Evolutionary conservation across 2,888 invertebrate species (phyloP), one percentile per base, ranked within the genome.

Genomic region (Drosophila rellima): DNA sequence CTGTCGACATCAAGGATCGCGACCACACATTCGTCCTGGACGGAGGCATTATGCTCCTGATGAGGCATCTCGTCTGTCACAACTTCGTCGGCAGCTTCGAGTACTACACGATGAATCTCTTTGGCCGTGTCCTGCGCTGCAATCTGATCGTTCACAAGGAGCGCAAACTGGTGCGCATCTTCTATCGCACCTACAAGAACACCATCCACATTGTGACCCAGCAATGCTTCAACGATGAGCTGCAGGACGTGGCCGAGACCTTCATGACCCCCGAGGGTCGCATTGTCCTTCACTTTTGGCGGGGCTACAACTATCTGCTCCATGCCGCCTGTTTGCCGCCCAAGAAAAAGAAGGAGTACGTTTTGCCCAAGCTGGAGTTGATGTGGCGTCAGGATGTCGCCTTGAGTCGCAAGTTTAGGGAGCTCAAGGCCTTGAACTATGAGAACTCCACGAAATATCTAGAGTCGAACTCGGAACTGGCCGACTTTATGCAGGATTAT

Each of bases 201-300:
- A 56, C 67, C 33, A 44, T 91, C 1, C 87, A 80, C 15, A 77
- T 91, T 11, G 65, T 82, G 5, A 90, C 85, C 10, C 85, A 81
- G 18, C 91, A 91, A 47, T 91, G 90, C 54, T 91, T 90, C 56
- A 89, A 91, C 39, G 80, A 89, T 42, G 80, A 81, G 40, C 69
- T 80, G 2, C 89, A 91, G 60, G 91, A 91, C 29, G 79, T 82
- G 8, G 82, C 91, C 3, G 91, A 91, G 51, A 91, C 91, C 8
- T 91, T 74, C 42, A 85, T 83, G 72, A 82, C 81, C 0, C 66
- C 78, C 1, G 71, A 71, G 31, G 91, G 91, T 5, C 82, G 78
- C 66, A 91, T 91, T 18, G 75, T 90, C 8, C 48, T 91, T 2
- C 91, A 91, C 50, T 91, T 80, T n/a, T 91, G 91, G 91, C 85